A percentile compares a stretch with the other conserved stretches of the same genome.
phyloP scores from a whole-genome alignment of 2,888 invertebrate genomes.

The Harmothoe impar region DNA sequence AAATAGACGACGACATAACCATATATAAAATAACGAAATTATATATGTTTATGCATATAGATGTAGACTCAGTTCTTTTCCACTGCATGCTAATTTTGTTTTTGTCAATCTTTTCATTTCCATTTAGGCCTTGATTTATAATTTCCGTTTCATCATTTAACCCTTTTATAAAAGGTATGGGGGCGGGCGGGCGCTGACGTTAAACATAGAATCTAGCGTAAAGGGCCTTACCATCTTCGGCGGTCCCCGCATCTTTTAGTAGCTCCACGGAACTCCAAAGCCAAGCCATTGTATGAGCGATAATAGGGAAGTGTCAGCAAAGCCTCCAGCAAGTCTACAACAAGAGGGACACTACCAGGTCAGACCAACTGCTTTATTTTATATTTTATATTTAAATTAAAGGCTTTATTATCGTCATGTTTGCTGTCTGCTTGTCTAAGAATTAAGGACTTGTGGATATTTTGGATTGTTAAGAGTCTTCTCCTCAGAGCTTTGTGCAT shows the following conservation, averaged over 20 bases:
- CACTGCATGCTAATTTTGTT: slow-evolving; percentile 4
- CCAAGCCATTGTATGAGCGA: slow-evolving; percentile 57
- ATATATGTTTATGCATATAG: slow-evolving; percentile 16
- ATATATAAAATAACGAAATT: not conserved
- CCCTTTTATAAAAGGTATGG: not conserved
- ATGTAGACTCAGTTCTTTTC: not conserved
- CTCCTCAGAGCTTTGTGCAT: no score
- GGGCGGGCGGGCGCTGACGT: slow-evolving; percentile 50
- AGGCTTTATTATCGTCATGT: no score
- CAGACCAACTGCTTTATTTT: slow-evolving; percentile 23
- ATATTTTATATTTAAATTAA: not conserved
- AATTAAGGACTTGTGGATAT: no score
- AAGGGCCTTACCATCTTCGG: slow-evolving; percentile 59
- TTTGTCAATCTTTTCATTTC: not conserved
- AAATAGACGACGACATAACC: slow-evolving; percentile 24
- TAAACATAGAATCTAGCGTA: slow-evolving; percentile 50
- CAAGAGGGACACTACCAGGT: slow-evolving; percentile 32
- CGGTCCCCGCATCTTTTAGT: slow-evolving; percentile 55
- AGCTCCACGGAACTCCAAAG: slow-evolving; percentile 59
- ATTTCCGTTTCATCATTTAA: not conserved
- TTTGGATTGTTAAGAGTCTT: no score
- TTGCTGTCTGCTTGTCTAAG: no score
- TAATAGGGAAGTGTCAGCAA: slow-evolving; percentile 2
- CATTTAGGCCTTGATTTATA: not conserved
- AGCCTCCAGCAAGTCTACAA: slow-evolving; percentile 48